Evolutionary conservation across 2,888 invertebrate genomes (phyloP).

Genomic region (Drosophila parthenogenetica): DNA sequence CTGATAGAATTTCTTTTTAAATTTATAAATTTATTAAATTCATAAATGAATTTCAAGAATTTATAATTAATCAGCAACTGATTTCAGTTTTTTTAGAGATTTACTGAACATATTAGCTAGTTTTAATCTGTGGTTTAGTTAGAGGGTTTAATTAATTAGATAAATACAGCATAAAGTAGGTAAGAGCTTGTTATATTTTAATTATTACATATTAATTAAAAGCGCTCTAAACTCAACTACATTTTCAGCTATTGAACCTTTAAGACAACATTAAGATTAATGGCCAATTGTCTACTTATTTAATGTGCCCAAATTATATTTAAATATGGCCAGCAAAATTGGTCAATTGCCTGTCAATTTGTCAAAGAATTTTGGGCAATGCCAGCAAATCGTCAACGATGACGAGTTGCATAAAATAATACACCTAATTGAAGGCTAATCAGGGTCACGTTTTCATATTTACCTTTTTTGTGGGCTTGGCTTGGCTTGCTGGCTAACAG

Average conservation of each 20-base stretch:
- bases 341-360: constrained; percentile 1
- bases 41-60: constrained; percentile 13
- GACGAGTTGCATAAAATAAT: constrained; percentile 21
- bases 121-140: neutral
- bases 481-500: constrained; percentile 19
- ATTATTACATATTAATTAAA: neutral
- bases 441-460: constrained; percentile 34
- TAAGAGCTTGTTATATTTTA: neutral
- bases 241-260: too few species aligned
- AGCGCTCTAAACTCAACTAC: neutral
- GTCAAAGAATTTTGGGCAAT: neutral
- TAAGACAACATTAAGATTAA: neutral
- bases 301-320: neutral
- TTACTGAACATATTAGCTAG: neutral
- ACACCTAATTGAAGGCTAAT: constrained; percentile 55
- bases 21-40: constrained; percentile 15
- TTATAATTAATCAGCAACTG: constrained; percentile 12
- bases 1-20: constrained; percentile 23
- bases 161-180: neutral
- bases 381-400: neutral
- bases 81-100: constrained; percentile 5
- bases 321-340: neutral
- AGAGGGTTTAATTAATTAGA: constrained; percentile 7
- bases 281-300: neutral
- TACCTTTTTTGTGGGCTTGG: constrained; percentile 9